These are phyloP conservation scores for Glossophaga mutica DNA, from an alignment of 2,797 vertebrate species.

Conservation along the genomic window DNA sequence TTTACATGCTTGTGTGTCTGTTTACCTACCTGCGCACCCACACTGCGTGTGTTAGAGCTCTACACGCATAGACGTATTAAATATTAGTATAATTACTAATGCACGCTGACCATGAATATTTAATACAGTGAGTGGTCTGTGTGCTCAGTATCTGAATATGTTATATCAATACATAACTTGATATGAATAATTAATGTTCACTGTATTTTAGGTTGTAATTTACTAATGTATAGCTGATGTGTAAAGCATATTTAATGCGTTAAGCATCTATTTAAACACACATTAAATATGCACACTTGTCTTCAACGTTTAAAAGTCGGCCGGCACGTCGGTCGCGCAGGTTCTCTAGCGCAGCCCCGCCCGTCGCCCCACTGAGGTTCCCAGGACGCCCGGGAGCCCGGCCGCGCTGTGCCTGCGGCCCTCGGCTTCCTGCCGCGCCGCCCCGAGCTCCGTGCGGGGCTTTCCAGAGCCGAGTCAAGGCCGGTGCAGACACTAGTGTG, in stretches of 20 bases:
- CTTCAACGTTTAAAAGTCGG: neutral
- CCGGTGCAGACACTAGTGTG: too few species aligned
- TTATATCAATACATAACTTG: neutral
- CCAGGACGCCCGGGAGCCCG: too few species aligned
- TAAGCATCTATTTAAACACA: neutral
- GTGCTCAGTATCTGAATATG: neutral
- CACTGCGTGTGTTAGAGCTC: neutral
- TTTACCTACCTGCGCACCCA: neutral
- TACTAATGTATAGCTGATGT: neutral
- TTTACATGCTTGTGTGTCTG: too few species aligned
- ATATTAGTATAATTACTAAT: neutral
- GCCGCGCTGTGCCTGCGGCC: fast-evolving
- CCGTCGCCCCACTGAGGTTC: neutral
- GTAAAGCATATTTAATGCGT: neutral
- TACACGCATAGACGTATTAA: too few species aligned
- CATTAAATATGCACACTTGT: neutral
- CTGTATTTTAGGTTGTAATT: neutral
- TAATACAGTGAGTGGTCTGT: neutral
- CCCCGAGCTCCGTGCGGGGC: too few species aligned
- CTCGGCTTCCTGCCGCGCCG: too few species aligned
- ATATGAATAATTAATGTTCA: neutral
- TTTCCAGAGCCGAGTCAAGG: too few species aligned
- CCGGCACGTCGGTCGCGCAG: too few species aligned
- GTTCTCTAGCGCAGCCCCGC: neutral
- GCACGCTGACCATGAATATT: neutral